Evolutionary conservation across 2,797 vertebrate genomes (phyloP), one percentile per base, ranked within the genome.

Genomic region (Chromis chromis): DNA sequence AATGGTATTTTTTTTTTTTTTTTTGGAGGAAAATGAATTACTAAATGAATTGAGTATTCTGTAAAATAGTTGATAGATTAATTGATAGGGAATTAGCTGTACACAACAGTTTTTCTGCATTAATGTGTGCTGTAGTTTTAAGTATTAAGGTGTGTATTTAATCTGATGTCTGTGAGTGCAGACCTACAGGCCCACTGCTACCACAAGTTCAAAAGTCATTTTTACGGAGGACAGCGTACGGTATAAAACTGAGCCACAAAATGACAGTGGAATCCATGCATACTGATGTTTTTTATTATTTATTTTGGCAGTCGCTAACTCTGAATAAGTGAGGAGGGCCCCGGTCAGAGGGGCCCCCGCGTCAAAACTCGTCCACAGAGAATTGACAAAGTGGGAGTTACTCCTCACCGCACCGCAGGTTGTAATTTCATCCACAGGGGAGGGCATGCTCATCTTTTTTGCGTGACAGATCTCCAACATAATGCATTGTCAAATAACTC

Each of bases 401-500:
- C 81, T 83, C 70, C 76, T 88, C 78, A 66, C 82, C 53, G 81
- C 78, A 78, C 79, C 50, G 76, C 82, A 72, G 74, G 73, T 82
- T 81, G 85, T 90, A 88, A 92, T 92, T 92, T 78, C 76, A 82
- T 81, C 84, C 88, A 60, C 89, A 44, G 85, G 90, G 88, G 88
- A 83, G 73, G 86, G 49, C 42, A 71, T 27, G 56, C 85, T 90
- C 88, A 91, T 93, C 86, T 84, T 87, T 86, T 40, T 89, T 91
- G 86, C 85, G 70, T 94, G 94, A 94, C 91, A 89, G 92, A 91
- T 93, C 93, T 95, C 94, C 92, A 94, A 94, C 94, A 92, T 91
- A 92, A 94, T 90, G 91, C 92, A 92, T 93, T 95, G 92, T 94
- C 93, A 92, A 95, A 96, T 95, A 91, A 93, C 84, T 94, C 93